phyloP scores from a whole-genome alignment of 2,113 vertebrate genomes.

The Rhinoptilus africanus region DNA sequence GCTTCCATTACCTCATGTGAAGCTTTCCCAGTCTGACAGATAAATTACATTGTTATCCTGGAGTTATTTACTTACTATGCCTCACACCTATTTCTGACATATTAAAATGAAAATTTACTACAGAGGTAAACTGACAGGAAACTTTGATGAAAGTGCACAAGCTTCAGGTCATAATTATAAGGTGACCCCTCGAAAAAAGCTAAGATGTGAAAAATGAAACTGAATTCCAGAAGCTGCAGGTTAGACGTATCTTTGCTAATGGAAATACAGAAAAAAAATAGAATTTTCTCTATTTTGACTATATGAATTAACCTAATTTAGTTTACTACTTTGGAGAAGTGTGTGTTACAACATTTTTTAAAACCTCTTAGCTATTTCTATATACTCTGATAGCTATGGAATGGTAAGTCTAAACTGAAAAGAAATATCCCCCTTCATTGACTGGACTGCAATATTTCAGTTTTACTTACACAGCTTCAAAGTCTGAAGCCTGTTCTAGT shows the following conservation, averaged over 20 bases:
- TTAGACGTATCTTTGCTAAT: neutral
- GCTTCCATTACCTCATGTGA: neutral
- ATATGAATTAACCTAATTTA: neutral
- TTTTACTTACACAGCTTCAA: neutral
- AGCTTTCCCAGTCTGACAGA: neutral
- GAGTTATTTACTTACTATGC: neutral
- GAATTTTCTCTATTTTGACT: neutral
- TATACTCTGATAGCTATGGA: neutral
- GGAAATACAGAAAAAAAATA: neutral
- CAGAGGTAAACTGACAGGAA: neutral
- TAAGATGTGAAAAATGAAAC: neutral
- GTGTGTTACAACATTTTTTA: neutral
- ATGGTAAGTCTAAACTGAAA: neutral
- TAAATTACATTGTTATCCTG: neutral
- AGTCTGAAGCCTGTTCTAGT: neutral
- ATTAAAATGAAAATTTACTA: constrained; percentile 26
- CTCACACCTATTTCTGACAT: neutral
- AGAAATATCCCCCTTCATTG: neutral
- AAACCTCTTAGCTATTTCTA: neutral
- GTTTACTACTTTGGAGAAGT: neutral
- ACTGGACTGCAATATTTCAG: neutral
- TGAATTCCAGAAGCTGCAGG: neutral
- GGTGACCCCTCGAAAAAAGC: neutral
- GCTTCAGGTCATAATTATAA: neutral
- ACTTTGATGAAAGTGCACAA: neutral